Evolutionary conservation across 2,797 vertebrate species (phyloP).

Genomic region (Somateria mollissima): DNA sequence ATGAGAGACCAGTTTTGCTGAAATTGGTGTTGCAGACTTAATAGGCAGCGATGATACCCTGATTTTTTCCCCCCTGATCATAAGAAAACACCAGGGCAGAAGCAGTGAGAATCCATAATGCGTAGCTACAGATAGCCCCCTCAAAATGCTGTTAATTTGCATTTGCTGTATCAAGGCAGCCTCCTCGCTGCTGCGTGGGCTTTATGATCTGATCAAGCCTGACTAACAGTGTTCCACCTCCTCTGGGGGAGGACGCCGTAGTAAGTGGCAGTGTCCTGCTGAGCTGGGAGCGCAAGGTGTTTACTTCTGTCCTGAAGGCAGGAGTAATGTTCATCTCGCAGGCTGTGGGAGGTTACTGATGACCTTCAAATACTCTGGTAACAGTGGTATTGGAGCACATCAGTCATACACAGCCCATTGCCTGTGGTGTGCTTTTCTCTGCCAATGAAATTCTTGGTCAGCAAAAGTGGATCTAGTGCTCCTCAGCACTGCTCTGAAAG

Average conservation of each 20-base stretch:
- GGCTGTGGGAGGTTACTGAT: background rate
- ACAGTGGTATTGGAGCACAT: background rate
- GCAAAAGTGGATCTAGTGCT: background rate
- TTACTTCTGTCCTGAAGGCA: background rate
- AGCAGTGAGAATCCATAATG: background rate
- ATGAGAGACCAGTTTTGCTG: slow-evolving; percentile 41
- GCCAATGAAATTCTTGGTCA: background rate
- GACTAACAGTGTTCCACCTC: background rate
- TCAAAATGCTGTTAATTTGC: background rate
- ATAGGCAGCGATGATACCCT: background rate
- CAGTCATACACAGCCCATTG: background rate
- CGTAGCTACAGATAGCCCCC: background rate
- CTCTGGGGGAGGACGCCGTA: background rate
- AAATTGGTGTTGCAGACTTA: slow-evolving; percentile 10
- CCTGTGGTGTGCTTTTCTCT: background rate
- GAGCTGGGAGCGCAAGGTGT: background rate
- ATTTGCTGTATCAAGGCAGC: background rate
- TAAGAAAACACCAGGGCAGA: background rate
- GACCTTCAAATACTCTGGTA: background rate
- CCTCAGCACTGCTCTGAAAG: background rate
- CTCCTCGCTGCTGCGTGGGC: background rate
- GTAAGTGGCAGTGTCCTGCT: background rate
- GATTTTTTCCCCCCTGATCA: background rate
- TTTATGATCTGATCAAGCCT: background rate
- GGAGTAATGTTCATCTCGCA: background rate